Evolutionary conservation across 2,888 invertebrate species (phyloP).

Genomic region (Lithophane leautieri): DNA sequence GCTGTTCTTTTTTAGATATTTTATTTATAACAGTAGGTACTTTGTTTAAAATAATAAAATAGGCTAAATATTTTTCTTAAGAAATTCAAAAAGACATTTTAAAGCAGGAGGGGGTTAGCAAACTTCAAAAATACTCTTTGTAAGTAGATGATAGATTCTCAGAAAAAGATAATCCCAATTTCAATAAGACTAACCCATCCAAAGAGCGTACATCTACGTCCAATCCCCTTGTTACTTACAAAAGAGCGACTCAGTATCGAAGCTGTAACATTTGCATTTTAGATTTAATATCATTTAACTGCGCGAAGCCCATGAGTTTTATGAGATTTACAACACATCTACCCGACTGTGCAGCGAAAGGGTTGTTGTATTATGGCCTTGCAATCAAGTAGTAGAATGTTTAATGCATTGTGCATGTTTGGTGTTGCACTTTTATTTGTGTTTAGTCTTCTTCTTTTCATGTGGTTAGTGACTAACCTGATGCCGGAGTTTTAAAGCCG

Average conservation of each 20-base stretch:
- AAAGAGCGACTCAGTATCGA: slow-evolving; percentile 70
- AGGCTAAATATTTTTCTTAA: not conserved
- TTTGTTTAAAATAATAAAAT: not conserved
- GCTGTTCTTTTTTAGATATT: not conserved
- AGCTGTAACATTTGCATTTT: slow-evolving; percentile 76
- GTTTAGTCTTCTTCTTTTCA: not conserved
- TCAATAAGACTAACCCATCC: slow-evolving; percentile 18
- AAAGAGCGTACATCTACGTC: slow-evolving; percentile 25
- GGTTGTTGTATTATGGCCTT: slow-evolving; percentile 21
- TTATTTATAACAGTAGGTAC: not conserved
- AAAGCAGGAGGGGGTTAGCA: not conserved
- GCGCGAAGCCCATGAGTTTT: slow-evolving; percentile 51
- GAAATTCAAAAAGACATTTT: not conserved
- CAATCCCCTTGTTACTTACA: slow-evolving; percentile 58
- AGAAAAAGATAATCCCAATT: not conserved
- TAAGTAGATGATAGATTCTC: not conserved
- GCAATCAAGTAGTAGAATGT: slow-evolving; percentile 8
- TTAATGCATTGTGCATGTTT: slow-evolving; percentile 29
- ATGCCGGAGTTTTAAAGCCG: too few species aligned
- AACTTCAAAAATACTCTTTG: not conserved
- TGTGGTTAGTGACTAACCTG: too few species aligned
- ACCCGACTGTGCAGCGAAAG: slow-evolving; percentile 38
- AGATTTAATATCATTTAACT: slow-evolving; percentile 76
- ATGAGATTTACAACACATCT: slow-evolving; percentile 46
- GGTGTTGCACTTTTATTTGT: slow-evolving; percentile 1